A percentile compares a stretch with the other conserved stretches of the same genome.
Conservation (phyloP, 2,113 vertebrate genomes). For the Semicossyphus pulcher region DNA sequence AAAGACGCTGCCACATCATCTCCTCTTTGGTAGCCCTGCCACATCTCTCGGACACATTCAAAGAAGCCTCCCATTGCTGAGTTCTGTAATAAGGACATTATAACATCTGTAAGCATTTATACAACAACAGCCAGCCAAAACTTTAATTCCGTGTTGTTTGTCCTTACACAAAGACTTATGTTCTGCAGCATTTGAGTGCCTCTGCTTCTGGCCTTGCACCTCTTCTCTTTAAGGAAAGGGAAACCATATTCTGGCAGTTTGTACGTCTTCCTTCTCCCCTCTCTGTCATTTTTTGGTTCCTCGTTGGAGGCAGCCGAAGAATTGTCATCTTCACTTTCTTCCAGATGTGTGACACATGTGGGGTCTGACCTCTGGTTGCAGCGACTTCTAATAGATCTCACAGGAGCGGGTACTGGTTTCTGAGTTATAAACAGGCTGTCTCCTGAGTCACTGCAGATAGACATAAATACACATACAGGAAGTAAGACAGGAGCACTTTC, state of each 20-base stretch:
- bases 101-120: background rate
- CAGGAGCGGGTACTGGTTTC: slow-evolving; percentile 16
- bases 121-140: background rate
- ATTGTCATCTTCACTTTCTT: slow-evolving; percentile 1
- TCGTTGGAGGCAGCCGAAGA: background rate
- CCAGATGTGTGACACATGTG: background rate
- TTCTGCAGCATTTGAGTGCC: background rate
- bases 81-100: slow-evolving; percentile 46
- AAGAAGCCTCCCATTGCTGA: slow-evolving; percentile 76
- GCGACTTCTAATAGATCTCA: slow-evolving; percentile 8
- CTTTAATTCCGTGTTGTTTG: background rate
- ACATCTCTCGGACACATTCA: slow-evolving; percentile 51
- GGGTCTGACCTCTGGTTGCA: accelerated
- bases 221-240: slow-evolving; percentile 49
- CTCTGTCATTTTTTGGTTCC: background rate
- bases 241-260: slow-evolving; percentile 50
- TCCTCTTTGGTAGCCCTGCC: background rate
- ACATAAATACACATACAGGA: background rate
- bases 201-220: accelerated
- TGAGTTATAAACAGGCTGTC: slow-evolving; percentile 82
- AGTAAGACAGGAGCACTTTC: background rate
- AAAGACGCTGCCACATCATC: background rate
- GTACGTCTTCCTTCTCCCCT: background rate
- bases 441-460: slow-evolving; percentile 76
- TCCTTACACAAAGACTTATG: slow-evolving; percentile 57